Base-by-base conservation (phyloP, 2,888 invertebrate genomes). In the Euclidia mi region DNA sequence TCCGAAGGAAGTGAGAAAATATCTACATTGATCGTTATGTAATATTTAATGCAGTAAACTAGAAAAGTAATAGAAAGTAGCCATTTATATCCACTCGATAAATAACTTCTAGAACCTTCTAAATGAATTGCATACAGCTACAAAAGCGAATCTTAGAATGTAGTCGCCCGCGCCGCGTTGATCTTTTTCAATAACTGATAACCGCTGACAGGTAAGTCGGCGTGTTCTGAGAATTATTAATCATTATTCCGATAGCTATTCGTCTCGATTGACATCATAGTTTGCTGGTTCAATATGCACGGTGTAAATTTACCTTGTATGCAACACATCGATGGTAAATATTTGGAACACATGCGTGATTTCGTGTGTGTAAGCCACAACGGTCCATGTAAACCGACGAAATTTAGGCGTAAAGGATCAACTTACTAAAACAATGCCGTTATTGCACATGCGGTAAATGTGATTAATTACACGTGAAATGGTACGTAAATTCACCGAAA, bases 271-370 rank as follows among this genome's bases (percentile, higher is more conserved):
- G 15, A 38, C n/a, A 40, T 25, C 20, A 20, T 2, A 40, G 20
- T 25, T 11, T 20, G 20, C 20, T 20, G 12, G 37, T 40, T 25
- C 20, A 18, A 10, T 20, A 25, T 40, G 20, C 20, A 12, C 20
- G n/a, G 9, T 10, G 29, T 20, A 47, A 18, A 25, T 40, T 49
- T 41, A 15, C 41, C 34, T 49, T 18, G 25, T 4, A 7, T 11
- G 15, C 9, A 32, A 11, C 34, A 29, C 12, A 41, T 51, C 29
- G 43, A 42, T 51, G 42, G 53, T 69, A 66, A 73, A 72, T 68
- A 78, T 77, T 79, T 70, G 44, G 57, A 70, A 40, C 55, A 29
- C 12, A 46, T 12, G 56, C 56, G 52, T 46, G 65, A 59, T 64
- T 67, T 63, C 57, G 43, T 67, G 45, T 47, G 28, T 40, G 10